Conservation (phyloP, 2,797 vertebrate species). For the Hyperoplus lanceolatus region DNA sequence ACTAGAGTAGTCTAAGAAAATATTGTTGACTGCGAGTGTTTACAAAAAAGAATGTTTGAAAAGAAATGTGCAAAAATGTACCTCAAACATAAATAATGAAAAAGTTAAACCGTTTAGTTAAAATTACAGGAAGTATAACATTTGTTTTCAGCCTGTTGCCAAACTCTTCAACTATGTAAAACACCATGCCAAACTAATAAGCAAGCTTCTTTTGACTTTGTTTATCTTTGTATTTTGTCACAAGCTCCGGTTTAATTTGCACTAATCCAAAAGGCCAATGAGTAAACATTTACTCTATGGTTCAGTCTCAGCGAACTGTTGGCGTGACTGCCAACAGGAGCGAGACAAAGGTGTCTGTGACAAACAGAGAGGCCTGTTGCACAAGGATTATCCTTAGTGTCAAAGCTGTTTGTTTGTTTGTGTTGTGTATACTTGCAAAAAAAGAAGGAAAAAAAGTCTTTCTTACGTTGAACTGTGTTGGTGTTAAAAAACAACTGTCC, state of each 20-base stretch:
- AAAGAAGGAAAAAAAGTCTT: too few relatives aligned
- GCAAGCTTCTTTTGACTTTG: not conserved
- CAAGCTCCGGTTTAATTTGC: slow-evolving; percentile 8
- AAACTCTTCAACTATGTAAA: not conserved
- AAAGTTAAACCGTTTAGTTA: not conserved
- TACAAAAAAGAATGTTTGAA: not conserved
- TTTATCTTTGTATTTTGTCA: slow-evolving; percentile 11
- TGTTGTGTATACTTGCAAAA: not conserved
- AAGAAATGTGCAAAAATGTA: not conserved
- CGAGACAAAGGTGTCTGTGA: not conserved
- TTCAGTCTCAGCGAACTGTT: not conserved
- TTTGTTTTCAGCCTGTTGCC: not conserved
- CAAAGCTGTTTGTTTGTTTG: not conserved
- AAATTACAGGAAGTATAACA: not conserved
- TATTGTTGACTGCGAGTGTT: not conserved
- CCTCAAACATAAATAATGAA: not conserved
- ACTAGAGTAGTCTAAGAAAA: not conserved
- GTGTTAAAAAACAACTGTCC: slow-evolving; percentile 25
- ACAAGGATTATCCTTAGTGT: not conserved
- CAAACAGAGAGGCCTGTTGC: not conserved
- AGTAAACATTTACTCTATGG: not conserved
- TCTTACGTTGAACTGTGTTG: slow-evolving; percentile 3
- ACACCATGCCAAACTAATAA: not conserved
- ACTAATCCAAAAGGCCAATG: not conserved
- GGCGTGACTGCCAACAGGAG: not conserved